Base-by-base conservation (phyloP, 2,888 invertebrate species). In the Conistra vaccinii region DNA sequence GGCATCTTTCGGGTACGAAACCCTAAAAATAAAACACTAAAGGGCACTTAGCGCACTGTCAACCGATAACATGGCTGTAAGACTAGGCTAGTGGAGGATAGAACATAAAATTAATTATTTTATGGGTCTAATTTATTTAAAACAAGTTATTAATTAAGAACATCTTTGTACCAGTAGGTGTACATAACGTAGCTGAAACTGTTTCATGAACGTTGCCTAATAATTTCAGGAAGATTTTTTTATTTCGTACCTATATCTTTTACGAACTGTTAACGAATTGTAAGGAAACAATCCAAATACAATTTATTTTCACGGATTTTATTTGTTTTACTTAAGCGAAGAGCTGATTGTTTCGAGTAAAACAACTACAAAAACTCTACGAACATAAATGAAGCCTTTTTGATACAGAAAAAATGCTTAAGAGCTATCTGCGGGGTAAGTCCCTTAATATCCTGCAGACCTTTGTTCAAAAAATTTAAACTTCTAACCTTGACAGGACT, bases 311-410 rank as follows among this genome's bases (percentile, higher is more conserved):
- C 32, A 68, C n/a, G 26, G 53, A 61, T 57, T 78, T 12, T 66
- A 60, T 62, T 69, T 58, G 35, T 80, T 81, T 80, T 63, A 57
- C n/a, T 81, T 58, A 63, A 20, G 35, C 35, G 0, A 26, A 62
- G 66, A 67, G 55, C 57, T 35, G 76, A 77, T 77, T 78, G 62
- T 35, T 76, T 48, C 29, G n/a, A 69, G 26, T 57, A 82, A 79
- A n/a, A n/a, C n/a, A n/a, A n/a, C n/a, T n/a, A n/a, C n/a, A n/a
- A n/a, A n/a, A n/a, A n/a, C n/a, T n/a, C n/a, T n/a, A n/a, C n/a
- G n/a, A n/a, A n/a, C n/a, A n/a, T n/a, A n/a, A n/a, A n/a, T n/a
- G n/a, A n/a, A n/a, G n/a, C n/a, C n/a, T n/a, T n/a, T n/a, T n/a
- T n/a, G n/a, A n/a, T n/a, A n/a, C n/a, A n/a, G n/a, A n/a, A n/a